Base-by-base conservation (phyloP, 2,113 vertebrate genomes). In the Lagopus leucura region DNA sequence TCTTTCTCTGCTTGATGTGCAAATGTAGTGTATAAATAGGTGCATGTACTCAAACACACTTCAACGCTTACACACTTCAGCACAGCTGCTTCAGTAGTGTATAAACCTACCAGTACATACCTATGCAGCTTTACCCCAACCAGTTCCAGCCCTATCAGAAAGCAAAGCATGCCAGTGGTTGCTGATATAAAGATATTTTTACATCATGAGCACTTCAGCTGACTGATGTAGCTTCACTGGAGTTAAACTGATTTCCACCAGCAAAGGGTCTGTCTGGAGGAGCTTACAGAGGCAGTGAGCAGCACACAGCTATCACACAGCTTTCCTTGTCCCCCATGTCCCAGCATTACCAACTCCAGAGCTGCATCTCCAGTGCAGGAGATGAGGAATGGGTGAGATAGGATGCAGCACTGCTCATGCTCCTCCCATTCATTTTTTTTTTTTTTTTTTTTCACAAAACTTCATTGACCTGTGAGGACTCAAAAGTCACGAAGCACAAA, bases 151-250 rank as follows among this genome's bases (percentile, higher is more conserved):
- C 57, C 58, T 83, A 80, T 22, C 12, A 80, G 60, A 73, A 82
- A 91, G 64, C 10, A 0, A 91, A 78, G 72, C 2, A 15, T 52
- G 69, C 0, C 0, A 50, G 55, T 15, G 19, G 45, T 47, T 66
- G 63, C 71, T 27, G 67, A 9, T 55, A 60, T 42, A 27, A 57
- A 74, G 52, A 5, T 34, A 61, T n/a, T 34, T 2, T 28, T 34
- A 52, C 43, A 36, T 70, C 69, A 34, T 0, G 0, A 43, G 25
- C 5, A 0, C 38, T 84, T 55, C 8, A 1, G 8, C 6, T 71
- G 55, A 50, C 5, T 22, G 78, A 43, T 1, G 0, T 4, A 40
- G n/a, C 43, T 65, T 65, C 60, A 5, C 40, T 74, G 10, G 73
- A 67, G 52, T 45, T 2, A 57, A 18, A 18, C 4, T 0, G 1